Evolutionary conservation across 1,140 invertebrate species (phyloP), one percentile per base, ranked within the genome.

Genomic region (Drosophila prosaltans): DNA sequence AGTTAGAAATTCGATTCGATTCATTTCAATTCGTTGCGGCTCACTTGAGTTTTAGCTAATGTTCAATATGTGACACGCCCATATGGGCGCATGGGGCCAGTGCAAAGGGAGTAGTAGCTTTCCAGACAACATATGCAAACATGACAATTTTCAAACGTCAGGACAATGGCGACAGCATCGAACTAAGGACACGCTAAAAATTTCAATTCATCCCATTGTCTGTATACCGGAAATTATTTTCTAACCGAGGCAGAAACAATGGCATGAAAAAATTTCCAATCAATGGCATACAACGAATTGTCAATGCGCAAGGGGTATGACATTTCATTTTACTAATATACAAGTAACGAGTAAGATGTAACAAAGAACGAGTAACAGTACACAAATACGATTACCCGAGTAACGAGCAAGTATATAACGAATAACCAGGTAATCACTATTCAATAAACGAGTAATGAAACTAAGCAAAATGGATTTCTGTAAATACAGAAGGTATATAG

Each of bases 21-120:
- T 80, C 77, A 77, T 81, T 88, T 86, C 83, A 80, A 89, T 88
- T 88, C 80, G 83, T 84, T 83, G 84, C 83, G 80, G 74, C 84
- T 88, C 83, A 88, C 84, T 89, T 88, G 83, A 89, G 84, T 88
- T 89, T 88, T 84, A 89, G 83, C 83, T 88, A 89, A 88, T 88
- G 83, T 80, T 89, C 83, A 82, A 89, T 89, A 80, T 88, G 45
- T 51, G 83, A 83, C 83, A 88, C 83, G 83, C 83, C 82, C 83
- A 51, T 68, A 24, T 26, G 21, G 36, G 30, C n/a, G 32, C 32
- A 36, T 36, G 32, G 3, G 57, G n/a, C 7, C n/a, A 10, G 16
- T 59, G 11, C 21, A 48, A 51, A 51, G 26, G 30, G 3, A 40
- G 11, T 21, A 59, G 41, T 21, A 59, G 41, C 51, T 55, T 61